A percentile compares a stretch with the other conserved stretches of the same genome.
Conservation (phyloP, 2,113 vertebrate species). For the Furnarius figulus region DNA sequence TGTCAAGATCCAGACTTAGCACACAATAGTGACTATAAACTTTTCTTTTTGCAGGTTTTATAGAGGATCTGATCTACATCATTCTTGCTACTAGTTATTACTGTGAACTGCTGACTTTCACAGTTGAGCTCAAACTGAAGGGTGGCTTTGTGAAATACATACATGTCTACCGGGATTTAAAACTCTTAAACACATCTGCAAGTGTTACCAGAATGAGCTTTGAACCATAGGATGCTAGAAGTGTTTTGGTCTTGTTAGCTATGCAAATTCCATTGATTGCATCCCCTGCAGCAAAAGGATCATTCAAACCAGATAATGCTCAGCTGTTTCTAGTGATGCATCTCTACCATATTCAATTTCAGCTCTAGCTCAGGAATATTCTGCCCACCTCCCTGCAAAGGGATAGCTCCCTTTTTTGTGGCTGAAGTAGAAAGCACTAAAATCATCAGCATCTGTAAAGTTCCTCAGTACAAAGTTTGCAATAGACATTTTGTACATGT, state of each 20-base stretch:
- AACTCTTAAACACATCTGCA: neutral
- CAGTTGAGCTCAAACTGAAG: neutral
- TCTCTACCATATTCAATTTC: neutral
- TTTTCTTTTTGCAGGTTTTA: neutral
- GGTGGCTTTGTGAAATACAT: neutral
- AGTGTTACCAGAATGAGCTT: neutral
- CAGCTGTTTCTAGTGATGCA: neutral
- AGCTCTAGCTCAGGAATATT: neutral
- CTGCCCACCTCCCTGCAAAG: neutral
- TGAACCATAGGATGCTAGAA: neutral
- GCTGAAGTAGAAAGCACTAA: neutral
- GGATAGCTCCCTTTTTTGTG: neutral
- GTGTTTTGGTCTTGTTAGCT: neutral
- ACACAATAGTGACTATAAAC: neutral
- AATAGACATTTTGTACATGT: neutral
- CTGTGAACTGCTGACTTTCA: neutral
- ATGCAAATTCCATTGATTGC: neutral
- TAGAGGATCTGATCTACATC: neutral
- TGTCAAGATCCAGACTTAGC: neutral
- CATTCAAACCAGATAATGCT: neutral
- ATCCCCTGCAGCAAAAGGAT: neutral
- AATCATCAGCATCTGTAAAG: neutral
- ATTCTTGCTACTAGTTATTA: neutral
- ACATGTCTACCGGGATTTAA: neutral
- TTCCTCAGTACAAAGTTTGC: neutral